Base-by-base conservation (phyloP, 2,797 vertebrate genomes). In the Helicolenus hilgendorfi region DNA sequence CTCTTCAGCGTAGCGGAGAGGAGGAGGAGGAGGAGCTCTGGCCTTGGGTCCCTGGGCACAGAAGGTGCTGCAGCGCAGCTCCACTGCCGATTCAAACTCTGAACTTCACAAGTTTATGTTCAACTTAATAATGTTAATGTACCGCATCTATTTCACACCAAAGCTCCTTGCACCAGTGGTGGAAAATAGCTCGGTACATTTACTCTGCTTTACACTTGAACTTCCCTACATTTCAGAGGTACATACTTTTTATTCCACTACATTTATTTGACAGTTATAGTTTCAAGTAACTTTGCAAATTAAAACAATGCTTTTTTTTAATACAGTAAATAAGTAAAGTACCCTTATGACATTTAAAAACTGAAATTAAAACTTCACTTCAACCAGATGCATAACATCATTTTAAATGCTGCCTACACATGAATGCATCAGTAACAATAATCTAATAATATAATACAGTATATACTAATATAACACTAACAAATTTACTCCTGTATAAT, bases 11-110 rank as follows among this genome's bases (percentile, higher is more conserved):
- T 33, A 90, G 90, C 31, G 29, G 59, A 71, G 77, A 84, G 79
- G 79, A 89, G 82, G 97, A 97, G 97, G 63, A 85, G 98, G 64
- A 90, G 92, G 98, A 97, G 98, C 95, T 90, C 79, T 98, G 97
- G 96, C 97, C 96, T 97, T 97, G 98, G 98, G 97, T 98, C 98
- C 97, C 98, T 98, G 97, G 98, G 98, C 97, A 97, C 98, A 97
- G 97, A 97, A 97, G 98, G 98, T 97, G 98, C 98, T 97, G 94
- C 95, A 93, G 85, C 84, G 81, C 53, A 91, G 82, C 89, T 92
- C 63, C 81, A 58, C 78, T 86, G 87, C 81, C 67, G 91, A 60
- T 87, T 87, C 69, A 89, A 75, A 86, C 84, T 78, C 81, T 74
- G 41, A 83, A 69, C 14, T 20, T 29, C 68, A 67, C 74, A 84